Conservation (phyloP, 53 echinoderm and acorn worm genomes). For the Temnopleurus reevesii region DNA sequence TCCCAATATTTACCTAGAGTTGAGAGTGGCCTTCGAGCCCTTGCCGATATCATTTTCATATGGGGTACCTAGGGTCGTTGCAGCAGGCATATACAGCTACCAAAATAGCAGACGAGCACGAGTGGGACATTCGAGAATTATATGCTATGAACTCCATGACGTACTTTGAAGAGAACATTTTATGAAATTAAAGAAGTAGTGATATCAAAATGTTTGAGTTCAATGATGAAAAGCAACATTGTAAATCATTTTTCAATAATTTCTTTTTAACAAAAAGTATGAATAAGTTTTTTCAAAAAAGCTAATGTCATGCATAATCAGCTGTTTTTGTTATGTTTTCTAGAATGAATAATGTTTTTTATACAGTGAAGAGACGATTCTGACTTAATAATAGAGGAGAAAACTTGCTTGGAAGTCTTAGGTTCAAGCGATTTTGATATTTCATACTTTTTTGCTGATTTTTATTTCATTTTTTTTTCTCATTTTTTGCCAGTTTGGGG, state of each 20-base stretch:
- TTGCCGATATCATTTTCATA: slow-evolving; percentile 7
- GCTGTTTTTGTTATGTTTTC: too few relatives aligned
- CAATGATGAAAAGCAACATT: not conserved
- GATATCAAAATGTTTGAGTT: not conserved
- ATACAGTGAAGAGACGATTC: too few relatives aligned
- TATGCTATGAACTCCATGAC: not conserved
- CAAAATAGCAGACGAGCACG: not conserved
- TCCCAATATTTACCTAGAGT: not conserved
- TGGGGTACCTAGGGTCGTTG: not conserved
- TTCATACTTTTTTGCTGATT: too few relatives aligned
- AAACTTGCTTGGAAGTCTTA: too few relatives aligned
- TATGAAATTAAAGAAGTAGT: not conserved
- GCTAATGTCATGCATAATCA: too few relatives aligned
- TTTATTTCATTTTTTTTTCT: too few relatives aligned
- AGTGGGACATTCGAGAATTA: not conserved
- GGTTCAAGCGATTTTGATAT: too few relatives aligned
- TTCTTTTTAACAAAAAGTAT: not conserved
- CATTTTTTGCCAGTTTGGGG: too few relatives aligned
- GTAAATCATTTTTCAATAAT: not conserved
- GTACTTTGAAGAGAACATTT: not conserved
- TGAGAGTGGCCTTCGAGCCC: not conserved
- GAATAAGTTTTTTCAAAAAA: not conserved
- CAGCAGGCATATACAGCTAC: not conserved
- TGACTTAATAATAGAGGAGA: too few relatives aligned
- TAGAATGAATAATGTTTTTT: too few relatives aligned